Conservation (phyloP, 2,113 vertebrate species). For the Labrus mixtus region DNA sequence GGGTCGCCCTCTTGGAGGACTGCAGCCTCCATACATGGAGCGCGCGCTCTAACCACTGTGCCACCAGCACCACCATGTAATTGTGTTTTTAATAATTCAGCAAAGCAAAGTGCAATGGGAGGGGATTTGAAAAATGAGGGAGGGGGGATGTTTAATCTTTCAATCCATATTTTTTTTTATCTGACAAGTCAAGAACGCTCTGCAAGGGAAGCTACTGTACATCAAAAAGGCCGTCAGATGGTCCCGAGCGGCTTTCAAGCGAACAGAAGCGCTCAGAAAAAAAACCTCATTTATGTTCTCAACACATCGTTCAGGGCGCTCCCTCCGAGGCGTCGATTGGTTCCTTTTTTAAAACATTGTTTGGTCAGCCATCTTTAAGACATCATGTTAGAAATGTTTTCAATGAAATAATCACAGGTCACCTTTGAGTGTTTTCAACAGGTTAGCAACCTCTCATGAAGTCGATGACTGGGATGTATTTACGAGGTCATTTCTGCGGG, state of each 20-base stretch:
- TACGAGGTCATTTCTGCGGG: constrained; percentile 71
- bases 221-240: constrained; percentile 87
- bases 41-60: too few species aligned
- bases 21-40: too few species aligned
- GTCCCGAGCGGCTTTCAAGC: constrained; percentile 82
- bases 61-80: too few species aligned
- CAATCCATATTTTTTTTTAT: constrained; percentile 83
- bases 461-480: constrained; percentile 71
- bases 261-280: constrained; percentile 48
- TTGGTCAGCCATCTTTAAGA: neutral
- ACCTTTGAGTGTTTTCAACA: constrained; percentile 65
- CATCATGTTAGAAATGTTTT: constrained; percentile 16
- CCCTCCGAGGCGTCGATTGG: neutral
- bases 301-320: neutral
- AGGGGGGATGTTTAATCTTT: constrained; percentile 83
- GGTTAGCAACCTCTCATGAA: constrained; percentile 78
- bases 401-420: constrained; percentile 42
- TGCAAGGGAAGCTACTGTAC: constrained; percentile 74
- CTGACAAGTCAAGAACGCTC: constrained; percentile 81
- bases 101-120: constrained; percentile 52
- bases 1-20: too few species aligned
- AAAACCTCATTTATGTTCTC: constrained; percentile 69
- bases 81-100: constrained; percentile 66
- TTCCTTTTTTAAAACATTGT: neutral
- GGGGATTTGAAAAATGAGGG: constrained; percentile 54